Percentiles rank a stretch among this genome's conserved stretches.
Evolutionary conservation across 1,140 invertebrate genomes (phyloP).

Genomic region (Pinna nobilis): DNA sequence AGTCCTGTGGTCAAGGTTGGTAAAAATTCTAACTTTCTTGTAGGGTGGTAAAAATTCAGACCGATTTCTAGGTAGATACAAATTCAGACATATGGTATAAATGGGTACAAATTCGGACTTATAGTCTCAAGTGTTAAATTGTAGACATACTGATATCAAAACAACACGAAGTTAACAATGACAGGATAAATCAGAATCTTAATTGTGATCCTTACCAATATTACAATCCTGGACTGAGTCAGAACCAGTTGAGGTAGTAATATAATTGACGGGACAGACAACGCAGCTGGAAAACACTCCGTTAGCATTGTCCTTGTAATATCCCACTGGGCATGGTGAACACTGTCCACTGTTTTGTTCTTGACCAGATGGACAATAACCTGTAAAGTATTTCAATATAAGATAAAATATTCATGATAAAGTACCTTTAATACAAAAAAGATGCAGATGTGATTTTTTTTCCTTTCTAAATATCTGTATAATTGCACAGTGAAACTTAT

Average conservation of each 20-base stretch:
- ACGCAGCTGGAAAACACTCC: conserved; percentile 17
- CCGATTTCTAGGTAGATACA: too few species aligned
- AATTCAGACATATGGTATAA: too few species aligned
- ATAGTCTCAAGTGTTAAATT: too few species aligned
- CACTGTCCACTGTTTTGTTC: conserved; percentile 77
- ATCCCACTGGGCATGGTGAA: conserved; percentile 81
- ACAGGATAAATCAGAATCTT: background rate
- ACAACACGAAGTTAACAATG: too few species aligned
- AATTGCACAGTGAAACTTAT: too few species aligned
- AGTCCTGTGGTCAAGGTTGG: too few species aligned
- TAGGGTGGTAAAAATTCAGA: too few species aligned
- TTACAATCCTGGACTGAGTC: conserved; percentile 7
- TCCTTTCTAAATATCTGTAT: too few species aligned
- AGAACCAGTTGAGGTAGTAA: conserved; percentile 18
- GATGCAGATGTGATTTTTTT: too few species aligned
- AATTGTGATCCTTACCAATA: conserved; percentile 22
- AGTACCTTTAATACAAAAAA: background rate
- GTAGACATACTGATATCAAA: too few species aligned
- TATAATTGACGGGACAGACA: conserved; percentile 27
- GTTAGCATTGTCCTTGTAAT: conserved; percentile 76
- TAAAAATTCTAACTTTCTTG: too few species aligned
- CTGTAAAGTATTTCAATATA: conserved; percentile 20
- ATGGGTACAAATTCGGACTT: too few species aligned
- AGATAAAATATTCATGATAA: background rate
- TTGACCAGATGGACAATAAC: conserved; percentile 43